Conservation (phyloP, 2,113 vertebrate species). For the Danio rerio region DNA sequence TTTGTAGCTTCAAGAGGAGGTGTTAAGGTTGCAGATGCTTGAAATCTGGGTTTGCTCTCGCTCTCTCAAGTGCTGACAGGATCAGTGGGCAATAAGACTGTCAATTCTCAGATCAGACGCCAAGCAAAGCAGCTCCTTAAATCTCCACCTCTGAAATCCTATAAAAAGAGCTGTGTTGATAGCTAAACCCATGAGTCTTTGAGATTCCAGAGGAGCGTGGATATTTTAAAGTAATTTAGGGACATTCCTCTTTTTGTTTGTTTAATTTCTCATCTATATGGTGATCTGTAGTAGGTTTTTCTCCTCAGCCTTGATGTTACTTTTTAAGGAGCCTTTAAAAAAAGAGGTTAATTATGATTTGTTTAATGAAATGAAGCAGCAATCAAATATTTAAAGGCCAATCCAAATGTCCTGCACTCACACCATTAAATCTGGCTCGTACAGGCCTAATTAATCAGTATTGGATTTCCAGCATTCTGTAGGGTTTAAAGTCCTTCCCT, state of each 20-base stretch:
- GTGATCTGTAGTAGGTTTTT: neutral
- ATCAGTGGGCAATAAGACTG: constrained; percentile 58
- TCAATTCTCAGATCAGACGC: constrained; percentile 70
- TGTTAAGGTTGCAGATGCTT: neutral
- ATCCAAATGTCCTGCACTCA: constrained; percentile 61
- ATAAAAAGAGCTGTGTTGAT: neutral
- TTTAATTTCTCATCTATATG: neutral
- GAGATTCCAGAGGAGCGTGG: neutral
- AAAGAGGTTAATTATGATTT: neutral
- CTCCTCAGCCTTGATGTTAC: neutral
- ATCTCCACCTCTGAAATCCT: constrained; percentile 55
- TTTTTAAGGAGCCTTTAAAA: neutral
- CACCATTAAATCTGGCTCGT: constrained; percentile 35
- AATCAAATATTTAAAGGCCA: constrained; percentile 65
- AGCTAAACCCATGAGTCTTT: neutral
- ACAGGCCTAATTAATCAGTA: constrained; percentile 41
- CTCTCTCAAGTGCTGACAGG: constrained; percentile 66
- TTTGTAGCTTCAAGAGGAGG: neutral
- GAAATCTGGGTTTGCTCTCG: constrained; percentile 27
- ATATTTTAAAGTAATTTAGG: neutral
- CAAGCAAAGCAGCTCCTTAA: constrained; percentile 74
- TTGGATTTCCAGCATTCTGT: neutral
- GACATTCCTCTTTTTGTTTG: neutral
- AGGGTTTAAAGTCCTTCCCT: constrained; percentile 50
- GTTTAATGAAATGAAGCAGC: constrained; percentile 1